These are phyloP conservation scores for Lepus townsendii DNA, from an alignment of 2,797 vertebrate species.

Conservation along the genomic window DNA sequence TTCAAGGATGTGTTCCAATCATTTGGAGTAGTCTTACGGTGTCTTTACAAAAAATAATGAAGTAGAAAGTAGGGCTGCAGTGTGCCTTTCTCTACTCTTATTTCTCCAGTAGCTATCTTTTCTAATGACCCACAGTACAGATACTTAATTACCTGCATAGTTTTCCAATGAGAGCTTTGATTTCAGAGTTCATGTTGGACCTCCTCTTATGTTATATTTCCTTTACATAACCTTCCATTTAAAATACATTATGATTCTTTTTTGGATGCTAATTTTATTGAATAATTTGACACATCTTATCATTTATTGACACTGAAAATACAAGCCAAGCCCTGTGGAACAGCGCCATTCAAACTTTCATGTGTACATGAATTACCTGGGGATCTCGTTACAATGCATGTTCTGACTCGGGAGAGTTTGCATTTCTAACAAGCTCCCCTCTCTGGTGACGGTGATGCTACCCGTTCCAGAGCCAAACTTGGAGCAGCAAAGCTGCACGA, in stretches of 20 bases:
- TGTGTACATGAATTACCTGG: background rate
- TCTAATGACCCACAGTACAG: background rate
- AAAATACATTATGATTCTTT: background rate
- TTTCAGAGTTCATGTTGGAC: background rate
- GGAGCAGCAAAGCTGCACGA: background rate
- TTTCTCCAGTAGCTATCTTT: background rate
- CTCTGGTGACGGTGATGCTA: background rate
- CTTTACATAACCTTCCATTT: background rate
- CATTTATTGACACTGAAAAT: background rate
- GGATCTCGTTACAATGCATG: background rate
- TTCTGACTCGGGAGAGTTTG: too few relatives aligned
- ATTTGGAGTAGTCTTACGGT: background rate
- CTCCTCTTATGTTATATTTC: background rate
- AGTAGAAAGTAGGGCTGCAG: background rate
- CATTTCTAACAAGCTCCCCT: background rate
- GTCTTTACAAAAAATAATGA: conserved; percentile 32
- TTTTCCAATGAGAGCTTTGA: conserved; percentile 20
- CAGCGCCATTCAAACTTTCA: background rate
- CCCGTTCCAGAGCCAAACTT: background rate
- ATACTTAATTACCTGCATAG: background rate
- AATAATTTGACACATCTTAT: background rate
- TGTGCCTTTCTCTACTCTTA: background rate
- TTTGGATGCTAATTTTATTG: background rate
- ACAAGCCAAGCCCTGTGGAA: background rate
- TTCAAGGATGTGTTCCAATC: conserved; percentile 63